Evolutionary conservation across 2,888 invertebrate species (phyloP), one percentile per base, ranked within the genome.

Genomic region (Drosophila mulleri): DNA sequence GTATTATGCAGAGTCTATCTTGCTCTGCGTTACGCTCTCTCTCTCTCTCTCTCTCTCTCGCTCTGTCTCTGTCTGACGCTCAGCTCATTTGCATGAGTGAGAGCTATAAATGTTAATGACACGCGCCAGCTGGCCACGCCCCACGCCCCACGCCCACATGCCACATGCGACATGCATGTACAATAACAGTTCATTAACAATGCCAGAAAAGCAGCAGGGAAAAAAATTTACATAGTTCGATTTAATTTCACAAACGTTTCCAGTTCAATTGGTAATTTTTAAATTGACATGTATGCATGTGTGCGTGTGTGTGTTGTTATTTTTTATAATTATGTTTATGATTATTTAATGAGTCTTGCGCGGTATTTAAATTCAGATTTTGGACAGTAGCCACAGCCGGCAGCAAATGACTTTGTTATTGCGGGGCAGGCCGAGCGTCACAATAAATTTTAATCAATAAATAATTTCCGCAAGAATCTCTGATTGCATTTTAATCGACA

Each of bases 401-500:
- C 23, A 56, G 32, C n/a, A 41, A 23, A 20, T 32, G 42, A 47
- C 23, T 45, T 57, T 58, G 0, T 45, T 26, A 16, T 47, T 26
- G 45, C 23, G 1, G 23, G 45, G 1, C 1, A 14, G 18, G 57
- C 44, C 57, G 11, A 57, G 45, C 39, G 16, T 20, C 45, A 54
- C 35, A 16, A 57, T 54, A 57, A 74, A 67, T 50, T 59, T 52
- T 48, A 82, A 86, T 86, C 83, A 83, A 83, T 84, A 86, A 75
- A 71, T 80, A 73, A 83, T 82, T 80, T 84, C 64, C 75, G 83
- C 81, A 80, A 82, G 76, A 76, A 78, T 80, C 71, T 48, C 59
- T 72, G 78, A 78, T 78, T 68, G 67, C 72, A 57, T 65, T 78
- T 75, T 78, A 64, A 78, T 78, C 16, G 67, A 16, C n/a, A 39